Base-by-base conservation (phyloP, 2,113 vertebrate species). In the Copsychus sechellarum region DNA sequence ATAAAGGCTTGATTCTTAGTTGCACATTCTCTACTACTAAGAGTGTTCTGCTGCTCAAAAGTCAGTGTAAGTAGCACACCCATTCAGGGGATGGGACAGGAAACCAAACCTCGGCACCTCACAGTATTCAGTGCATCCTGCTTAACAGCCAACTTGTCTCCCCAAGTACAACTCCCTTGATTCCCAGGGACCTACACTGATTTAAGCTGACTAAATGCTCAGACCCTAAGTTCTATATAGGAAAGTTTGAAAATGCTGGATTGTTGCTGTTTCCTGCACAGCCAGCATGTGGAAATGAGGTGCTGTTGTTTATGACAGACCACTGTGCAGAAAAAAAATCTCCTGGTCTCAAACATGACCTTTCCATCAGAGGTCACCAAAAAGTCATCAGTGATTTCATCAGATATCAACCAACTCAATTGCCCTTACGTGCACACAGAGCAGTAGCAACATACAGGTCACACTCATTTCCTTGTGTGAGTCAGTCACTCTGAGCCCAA, bases 331-430 rank as follows among this genome's bases (percentile, higher is more conserved):
- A 47, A 76, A 93, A 36, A 87, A 94, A 84, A 56, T 66, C 66
- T 82, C 57, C 73, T 72, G 48, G 81, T 95, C 77, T 95, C 50
- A 91, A 81, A 81, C 0, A 1, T 95, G 93, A 89, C 94, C 94
- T 65, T 92, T 94, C 61, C 54, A 69, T 89, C 90, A 85, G 94
- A 96, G 95, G 96, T 91, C 86, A 92, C 85, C 73, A 79, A 95
- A 95, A 95, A 93, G 94, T 95, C 92, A 95, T 95, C 94, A 94
- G 78, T 93, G 95, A 92, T 96, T 95, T 88, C 86, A 96, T 96
- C 95, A 95, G 93, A 95, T 95, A 96, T 95, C 92, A 94, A 86
- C 80, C 86, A 89, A 92, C 88, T 96, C 90, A 95, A 96, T 87
- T 95, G 86, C 93, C 95, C 93, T 97, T 95, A 95, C 74, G 70